Base-by-base conservation (phyloP, 1,140 invertebrate species). In the Chlorops oryzae region DNA sequence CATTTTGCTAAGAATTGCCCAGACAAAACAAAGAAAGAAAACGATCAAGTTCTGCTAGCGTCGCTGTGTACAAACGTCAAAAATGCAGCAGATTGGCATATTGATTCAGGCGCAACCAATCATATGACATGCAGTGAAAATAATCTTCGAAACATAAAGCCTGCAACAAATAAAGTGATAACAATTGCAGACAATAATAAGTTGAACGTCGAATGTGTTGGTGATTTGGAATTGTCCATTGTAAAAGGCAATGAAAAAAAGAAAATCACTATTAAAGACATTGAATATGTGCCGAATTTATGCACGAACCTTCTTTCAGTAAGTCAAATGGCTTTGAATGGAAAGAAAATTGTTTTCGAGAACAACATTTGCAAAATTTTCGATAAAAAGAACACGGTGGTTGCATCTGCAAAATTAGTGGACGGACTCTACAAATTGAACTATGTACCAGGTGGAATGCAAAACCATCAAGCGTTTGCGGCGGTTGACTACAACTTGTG, bases 141-240 rank as follows among this genome's bases (percentile, higher is more conserved):
- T 15, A 7, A 34, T 22, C 22, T 49, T 13, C 6, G 10, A 2
- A 44, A 51, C 18, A 25, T 24, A 23, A 13, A 22, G 25, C 3
- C 25, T 4, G 32, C 5, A 13, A 2, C 28, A 28, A 41, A 32
- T 4, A 50, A 42, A 50, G 3, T 43, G 43, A 42, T 44, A 21
- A 25, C 21, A n/a, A 22, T 44, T 15, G 28, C 40, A 25, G 38
- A 51, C 41, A 51, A 51, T 24, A 45, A 51, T 22, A 51, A 32
- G 27, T n/a, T 51, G 12, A 23, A 20, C 24, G 49, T 51, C 22
- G 15, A 38, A n/a, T 37, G 40, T 44, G 41, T 37, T 23, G 27
- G 40, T 37, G 49, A 51, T 24, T 18, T 41, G 13, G 27, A 34
- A 15, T n/a, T 51, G 20, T 10, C 17, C 3, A 23, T 51, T 23